These are phyloP conservation scores for Gymnorhina tibicen DNA, from an alignment of 2,113 vertebrate species.

Conservation along the genomic window DNA sequence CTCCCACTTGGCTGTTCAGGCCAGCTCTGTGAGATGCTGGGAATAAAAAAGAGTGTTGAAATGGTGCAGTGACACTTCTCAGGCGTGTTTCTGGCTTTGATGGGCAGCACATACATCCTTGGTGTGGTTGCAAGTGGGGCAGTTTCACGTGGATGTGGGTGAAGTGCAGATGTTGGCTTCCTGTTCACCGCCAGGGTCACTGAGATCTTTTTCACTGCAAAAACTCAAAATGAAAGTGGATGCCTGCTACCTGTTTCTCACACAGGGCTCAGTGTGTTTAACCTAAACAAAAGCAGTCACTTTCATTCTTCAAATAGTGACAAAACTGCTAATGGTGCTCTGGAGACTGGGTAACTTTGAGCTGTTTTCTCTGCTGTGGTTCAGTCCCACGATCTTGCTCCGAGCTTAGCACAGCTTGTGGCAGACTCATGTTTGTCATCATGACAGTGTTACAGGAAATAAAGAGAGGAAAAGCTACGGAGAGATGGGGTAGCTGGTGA, in stretches of 20 bases:
- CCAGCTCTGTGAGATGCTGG: neutral
- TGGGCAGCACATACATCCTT: neutral
- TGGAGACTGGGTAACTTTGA: neutral
- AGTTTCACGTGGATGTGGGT: neutral
- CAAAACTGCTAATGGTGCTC: neutral
- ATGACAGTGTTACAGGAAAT: neutral
- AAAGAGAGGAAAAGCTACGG: neutral
- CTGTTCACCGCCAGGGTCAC: neutral
- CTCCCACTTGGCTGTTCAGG: neutral
- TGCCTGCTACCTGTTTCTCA: neutral
- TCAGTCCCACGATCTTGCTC: fast-evolving
- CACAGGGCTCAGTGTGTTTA: neutral
- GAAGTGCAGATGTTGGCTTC: neutral
- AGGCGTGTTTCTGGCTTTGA: neutral
- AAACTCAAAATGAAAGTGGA: neutral
- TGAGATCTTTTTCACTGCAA: neutral
- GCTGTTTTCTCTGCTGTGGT: neutral
- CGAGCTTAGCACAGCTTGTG: neutral
- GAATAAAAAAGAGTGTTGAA: neutral
- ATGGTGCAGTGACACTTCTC: neutral
- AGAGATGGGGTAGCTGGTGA: constrained; percentile 21
- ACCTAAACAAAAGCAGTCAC: neutral
- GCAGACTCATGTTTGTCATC: neutral
- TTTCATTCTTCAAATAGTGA: neutral
- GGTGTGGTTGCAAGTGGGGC: neutral